A percentile compares a stretch with the other conserved stretches of the same genome.
Conservation (phyloP, 2,113 vertebrate genomes). For the Pao palembangensis region DNA sequence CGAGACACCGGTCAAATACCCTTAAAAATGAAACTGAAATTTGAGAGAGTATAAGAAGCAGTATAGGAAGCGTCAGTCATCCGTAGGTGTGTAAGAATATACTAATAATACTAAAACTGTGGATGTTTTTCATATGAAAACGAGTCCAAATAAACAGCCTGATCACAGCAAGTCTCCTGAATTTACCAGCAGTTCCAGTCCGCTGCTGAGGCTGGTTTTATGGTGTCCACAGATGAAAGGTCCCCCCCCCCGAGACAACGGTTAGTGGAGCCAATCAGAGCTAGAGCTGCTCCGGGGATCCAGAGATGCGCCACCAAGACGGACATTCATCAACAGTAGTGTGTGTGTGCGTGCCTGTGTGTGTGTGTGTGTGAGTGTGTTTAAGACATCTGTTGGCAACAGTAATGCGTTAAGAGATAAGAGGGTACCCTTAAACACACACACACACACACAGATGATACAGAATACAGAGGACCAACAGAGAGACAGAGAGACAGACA, state of each 20-base stretch:
- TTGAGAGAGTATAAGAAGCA: neutral
- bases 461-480: neutral
- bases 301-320: slow-evolving; percentile 43
- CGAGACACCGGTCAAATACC: neutral
- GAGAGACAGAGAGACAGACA: neutral
- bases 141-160: slow-evolving; percentile 49
- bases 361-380: slow-evolving; percentile 5
- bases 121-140: slow-evolving; percentile 38
- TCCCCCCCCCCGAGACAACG: slow-evolving; percentile 65
- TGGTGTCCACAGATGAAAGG: slow-evolving; percentile 64
- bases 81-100: slow-evolving; percentile 49
- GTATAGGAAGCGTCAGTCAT: slow-evolving; percentile 42
- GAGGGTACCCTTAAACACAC: slow-evolving; percentile 15
- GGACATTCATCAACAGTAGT: slow-evolving; percentile 44
- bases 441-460: slow-evolving; percentile 7
- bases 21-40: neutral
- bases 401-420: neutral
- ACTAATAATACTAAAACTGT: slow-evolving; percentile 13
- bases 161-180: slow-evolving; percentile 29
- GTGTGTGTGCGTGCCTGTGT: no score
- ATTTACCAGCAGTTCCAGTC: slow-evolving; percentile 30
- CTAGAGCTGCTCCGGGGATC: neutral
- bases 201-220: slow-evolving; percentile 54
- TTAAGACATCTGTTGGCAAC: neutral
- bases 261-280: slow-evolving; percentile 52